Evolutionary conservation across 2,888 invertebrate genomes (phyloP).

Genomic region (Frankliniella intonsa): DNA sequence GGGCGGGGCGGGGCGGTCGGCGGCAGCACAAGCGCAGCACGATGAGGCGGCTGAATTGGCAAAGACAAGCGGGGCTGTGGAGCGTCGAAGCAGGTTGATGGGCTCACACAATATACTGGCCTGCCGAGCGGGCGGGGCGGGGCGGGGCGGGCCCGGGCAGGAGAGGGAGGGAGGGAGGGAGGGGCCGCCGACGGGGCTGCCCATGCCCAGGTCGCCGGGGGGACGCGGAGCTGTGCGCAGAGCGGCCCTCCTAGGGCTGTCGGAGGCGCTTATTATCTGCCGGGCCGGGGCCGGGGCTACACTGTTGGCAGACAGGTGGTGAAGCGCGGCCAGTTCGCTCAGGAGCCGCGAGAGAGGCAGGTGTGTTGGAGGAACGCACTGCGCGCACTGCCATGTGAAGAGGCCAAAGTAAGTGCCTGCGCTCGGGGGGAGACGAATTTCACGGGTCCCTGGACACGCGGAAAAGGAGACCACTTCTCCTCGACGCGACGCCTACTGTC

Average conservation of each 20-base stretch:
- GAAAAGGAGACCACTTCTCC: too few species aligned
- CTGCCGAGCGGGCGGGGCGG: neutral
- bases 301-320: too few species aligned
- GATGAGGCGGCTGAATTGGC: slow-evolving; percentile 32
- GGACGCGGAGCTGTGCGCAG: neutral
- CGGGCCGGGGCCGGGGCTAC: too few species aligned
- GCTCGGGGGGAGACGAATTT: too few species aligned
- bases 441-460: too few species aligned
- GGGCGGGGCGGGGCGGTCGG: slow-evolving; percentile 18
- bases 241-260: neutral
- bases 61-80: slow-evolving; percentile 11
- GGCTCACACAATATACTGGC: slow-evolving; percentile 27
- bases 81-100: slow-evolving; percentile 35
- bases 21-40: too few species aligned
- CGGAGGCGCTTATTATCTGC: neutral
- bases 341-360: neutral
- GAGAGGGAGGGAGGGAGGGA: neutral
- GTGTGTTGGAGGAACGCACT: neutral
- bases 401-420: too few species aligned
- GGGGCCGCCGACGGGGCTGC: neutral
- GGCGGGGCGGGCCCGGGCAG: neutral
- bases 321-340: too few species aligned
- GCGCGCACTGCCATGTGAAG: too few species aligned
- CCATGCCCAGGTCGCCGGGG: neutral
- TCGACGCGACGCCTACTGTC: too few species aligned